phyloP scores from a whole-genome alignment of 2,797 vertebrate genomes.

The Tragelaphus oryx region DNA sequence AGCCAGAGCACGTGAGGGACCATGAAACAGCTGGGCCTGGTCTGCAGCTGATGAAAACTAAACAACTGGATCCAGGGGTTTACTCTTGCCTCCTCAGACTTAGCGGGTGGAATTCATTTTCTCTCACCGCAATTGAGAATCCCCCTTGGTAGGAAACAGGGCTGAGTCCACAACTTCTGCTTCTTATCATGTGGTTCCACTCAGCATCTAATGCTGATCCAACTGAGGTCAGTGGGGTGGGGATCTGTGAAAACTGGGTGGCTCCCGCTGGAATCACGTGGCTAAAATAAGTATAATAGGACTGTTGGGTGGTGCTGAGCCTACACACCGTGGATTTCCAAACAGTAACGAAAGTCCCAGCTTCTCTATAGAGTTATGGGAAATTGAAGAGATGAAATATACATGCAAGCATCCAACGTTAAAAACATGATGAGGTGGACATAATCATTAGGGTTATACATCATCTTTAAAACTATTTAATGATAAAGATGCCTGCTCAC shows the following conservation, averaged over 20 bases:
- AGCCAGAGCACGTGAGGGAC: rapidly evolving
- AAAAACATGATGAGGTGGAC: background rate
- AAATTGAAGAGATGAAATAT: background rate
- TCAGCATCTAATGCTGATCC: background rate
- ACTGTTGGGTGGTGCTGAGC: background rate
- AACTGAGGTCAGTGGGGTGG: background rate
- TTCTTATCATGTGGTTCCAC: background rate
- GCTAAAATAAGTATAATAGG: background rate
- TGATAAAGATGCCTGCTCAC: background rate
- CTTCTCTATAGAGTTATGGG: background rate
- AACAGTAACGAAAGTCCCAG: background rate
- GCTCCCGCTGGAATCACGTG: background rate
- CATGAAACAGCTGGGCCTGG: rapidly evolving
- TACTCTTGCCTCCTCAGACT: background rate
- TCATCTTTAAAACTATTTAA: background rate
- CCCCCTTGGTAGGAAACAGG: too few species aligned
- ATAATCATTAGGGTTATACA: background rate
- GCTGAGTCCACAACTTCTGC: background rate
- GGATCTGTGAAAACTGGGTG: background rate
- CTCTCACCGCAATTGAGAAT: background rate
- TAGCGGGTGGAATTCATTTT: background rate
- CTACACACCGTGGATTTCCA: rapidly evolving
- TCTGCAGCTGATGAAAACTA: background rate
- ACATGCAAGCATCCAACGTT: background rate
- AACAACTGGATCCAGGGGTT: rapidly evolving